These are phyloP conservation scores for Nomada fucata DNA, from an alignment of 2,888 invertebrate genomes.

Conservation along the genomic window DNA sequence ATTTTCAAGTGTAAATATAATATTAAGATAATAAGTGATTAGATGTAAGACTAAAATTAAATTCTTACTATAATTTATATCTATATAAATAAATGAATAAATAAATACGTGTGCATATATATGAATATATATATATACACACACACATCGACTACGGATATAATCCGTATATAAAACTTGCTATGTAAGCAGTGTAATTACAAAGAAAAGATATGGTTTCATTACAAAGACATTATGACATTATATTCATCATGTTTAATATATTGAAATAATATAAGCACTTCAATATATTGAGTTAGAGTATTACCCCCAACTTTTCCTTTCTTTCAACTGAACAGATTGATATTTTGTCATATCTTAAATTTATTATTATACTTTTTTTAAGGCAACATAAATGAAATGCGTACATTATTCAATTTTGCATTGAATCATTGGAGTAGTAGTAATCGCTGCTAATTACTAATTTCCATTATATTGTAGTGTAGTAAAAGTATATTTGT, in stretches of 20 bases:
- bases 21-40: conserved; percentile 73
- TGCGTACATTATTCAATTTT: conserved; percentile 54
- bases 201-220: conserved; percentile 65
- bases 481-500: conserved; percentile 14
- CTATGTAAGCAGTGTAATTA: conserved; percentile 74
- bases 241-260: conserved; percentile 53
- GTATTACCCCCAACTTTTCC: conserved; percentile 21
- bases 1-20: conserved; percentile 80
- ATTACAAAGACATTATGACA: conserved; percentile 59
- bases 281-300: conserved; percentile 22
- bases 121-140: conserved; percentile 29
- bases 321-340: conserved; percentile 6
- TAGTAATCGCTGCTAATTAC: conserved; percentile 51
- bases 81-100: conserved; percentile 68
- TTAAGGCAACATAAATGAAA: conserved; percentile 29
- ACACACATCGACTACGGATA: conserved; percentile 53
- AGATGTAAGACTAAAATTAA: conserved; percentile 76
- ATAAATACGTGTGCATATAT: conserved; percentile 64
- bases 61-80: conserved; percentile 81
- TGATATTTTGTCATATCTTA: conserved; percentile 29
- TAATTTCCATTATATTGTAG: conserved; percentile 21
- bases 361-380: conserved; percentile 49
- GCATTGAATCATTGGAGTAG: conserved; percentile 54
- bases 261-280: conserved; percentile 26
- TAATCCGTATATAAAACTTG: conserved; percentile 64